phyloP scores from a whole-genome alignment of 92 coral and sea anemone genomes.

The Metridium senile region DNA sequence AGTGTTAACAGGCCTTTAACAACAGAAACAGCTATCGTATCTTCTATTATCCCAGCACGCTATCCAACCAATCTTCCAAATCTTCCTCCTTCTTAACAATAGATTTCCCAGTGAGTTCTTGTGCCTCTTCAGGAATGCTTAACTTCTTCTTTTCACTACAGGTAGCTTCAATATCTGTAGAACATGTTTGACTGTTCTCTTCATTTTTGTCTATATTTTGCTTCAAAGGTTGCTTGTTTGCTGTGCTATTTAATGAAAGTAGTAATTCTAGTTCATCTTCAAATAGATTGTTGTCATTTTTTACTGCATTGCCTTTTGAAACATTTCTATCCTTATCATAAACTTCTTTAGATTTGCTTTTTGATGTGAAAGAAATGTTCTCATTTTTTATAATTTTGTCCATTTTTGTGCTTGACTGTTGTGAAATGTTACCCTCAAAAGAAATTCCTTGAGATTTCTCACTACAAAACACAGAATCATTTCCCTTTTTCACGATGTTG shows the following conservation, averaged over 20 bases:
- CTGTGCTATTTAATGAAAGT: slow-evolving; percentile 50
- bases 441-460: neutral
- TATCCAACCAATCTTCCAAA: slow-evolving; percentile 95
- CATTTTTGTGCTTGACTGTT: neutral
- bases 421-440: neutral
- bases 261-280: slow-evolving; percentile 74
- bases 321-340: neutral
- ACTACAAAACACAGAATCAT: no score
- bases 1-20: neutral
- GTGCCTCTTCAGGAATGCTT: neutral
- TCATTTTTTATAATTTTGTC: neutral
- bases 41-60: slow-evolving; percentile 69
- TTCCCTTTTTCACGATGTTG: neutral
- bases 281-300: neutral
- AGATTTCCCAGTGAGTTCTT: neutral
- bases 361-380: neutral
- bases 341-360: neutral
- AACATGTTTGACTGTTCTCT: neutral
- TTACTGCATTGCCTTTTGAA: slow-evolving; percentile 3
- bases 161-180: neutral
- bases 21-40: neutral
- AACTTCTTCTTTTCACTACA: neutral
- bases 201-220: neutral
- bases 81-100: slow-evolving; percentile 49
- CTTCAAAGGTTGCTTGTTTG: neutral